A percentile compares a stretch with the other conserved stretches of the same genome.
Conservation (phyloP, 2,888 invertebrate species). For the Asteroscopus sphinx region DNA sequence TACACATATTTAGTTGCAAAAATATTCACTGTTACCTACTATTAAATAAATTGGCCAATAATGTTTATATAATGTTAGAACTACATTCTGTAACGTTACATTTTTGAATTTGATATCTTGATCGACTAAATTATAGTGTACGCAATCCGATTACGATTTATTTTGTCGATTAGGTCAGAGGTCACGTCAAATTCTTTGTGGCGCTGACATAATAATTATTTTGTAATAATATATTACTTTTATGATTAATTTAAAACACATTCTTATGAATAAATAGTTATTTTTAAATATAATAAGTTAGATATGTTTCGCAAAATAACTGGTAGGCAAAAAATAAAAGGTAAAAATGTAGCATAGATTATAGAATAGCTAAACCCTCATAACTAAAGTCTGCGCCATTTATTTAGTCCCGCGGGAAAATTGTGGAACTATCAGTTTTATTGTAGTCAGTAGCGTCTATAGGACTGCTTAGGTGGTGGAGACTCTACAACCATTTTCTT, state of each 20-base stretch:
- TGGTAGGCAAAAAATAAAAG: too few relatives aligned
- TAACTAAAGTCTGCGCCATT: too few relatives aligned
- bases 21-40: conserved; percentile 13
- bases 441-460: too few relatives aligned
- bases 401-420: too few relatives aligned
- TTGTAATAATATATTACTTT: conserved; percentile 10
- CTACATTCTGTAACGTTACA: conserved; percentile 24
- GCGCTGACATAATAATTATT: conserved; percentile 6
- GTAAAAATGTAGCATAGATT: too few relatives aligned
- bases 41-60: conserved; percentile 13
- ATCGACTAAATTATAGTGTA: conserved; percentile 34
- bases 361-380: too few relatives aligned
- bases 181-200: conserved; percentile 19
- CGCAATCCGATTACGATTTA: conserved; percentile 28
- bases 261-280: conserved; percentile 11
- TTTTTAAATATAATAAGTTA: too few relatives aligned
- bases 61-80: conserved; percentile 22
- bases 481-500: too few relatives aligned
- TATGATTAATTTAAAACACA: background rate
- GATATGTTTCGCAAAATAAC: conserved; percentile 8
- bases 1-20: too few relatives aligned
- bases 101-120: conserved; percentile 19
- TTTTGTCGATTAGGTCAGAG: conserved; percentile 42
- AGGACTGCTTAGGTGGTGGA: too few relatives aligned
- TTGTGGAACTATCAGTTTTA: too few relatives aligned